Percentiles rank a stretch among this genome's conserved stretches.
phyloP scores from a whole-genome alignment of 2,888 invertebrate species.

The Matsumyia berberina region DNA sequence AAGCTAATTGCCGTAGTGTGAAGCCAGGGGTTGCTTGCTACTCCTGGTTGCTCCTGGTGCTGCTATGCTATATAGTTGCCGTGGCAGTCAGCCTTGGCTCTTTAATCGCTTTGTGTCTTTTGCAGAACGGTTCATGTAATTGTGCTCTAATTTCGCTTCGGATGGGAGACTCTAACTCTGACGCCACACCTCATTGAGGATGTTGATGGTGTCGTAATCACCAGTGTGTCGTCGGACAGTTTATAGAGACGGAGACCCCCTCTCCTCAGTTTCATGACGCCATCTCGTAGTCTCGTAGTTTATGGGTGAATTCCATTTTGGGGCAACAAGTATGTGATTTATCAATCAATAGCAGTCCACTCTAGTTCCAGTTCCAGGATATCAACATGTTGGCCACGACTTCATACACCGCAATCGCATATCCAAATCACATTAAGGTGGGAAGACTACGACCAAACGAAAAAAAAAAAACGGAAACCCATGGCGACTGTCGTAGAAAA shows the following conservation, averaged over 20 bases:
- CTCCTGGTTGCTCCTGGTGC: slow-evolving; percentile 11
- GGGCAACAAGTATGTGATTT: slow-evolving; percentile 72
- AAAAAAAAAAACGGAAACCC: slow-evolving; percentile 13
- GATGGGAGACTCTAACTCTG: slow-evolving; percentile 59
- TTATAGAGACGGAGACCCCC: not conserved
- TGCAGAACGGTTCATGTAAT: slow-evolving; percentile 57
- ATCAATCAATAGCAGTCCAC: slow-evolving; percentile 60
- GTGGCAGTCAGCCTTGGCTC: slow-evolving; percentile 29
- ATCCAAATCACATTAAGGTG: slow-evolving; percentile 74
- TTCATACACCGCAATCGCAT: slow-evolving; percentile 67
- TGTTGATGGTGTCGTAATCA: slow-evolving; percentile 25
- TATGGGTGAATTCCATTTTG: slow-evolving; percentile 54
- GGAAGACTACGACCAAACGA: slow-evolving; percentile 6
- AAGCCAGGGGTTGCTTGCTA: slow-evolving; percentile 61
- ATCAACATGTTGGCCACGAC: slow-evolving; percentile 62
- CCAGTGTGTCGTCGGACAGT: slow-evolving; percentile 20
- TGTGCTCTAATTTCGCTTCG: slow-evolving; percentile 61
- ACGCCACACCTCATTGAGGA: slow-evolving; percentile 63
- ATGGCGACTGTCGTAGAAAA: slow-evolving; percentile 49
- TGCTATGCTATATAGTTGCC: no score
- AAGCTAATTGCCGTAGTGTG: slow-evolving; percentile 78
- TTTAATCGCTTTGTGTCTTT: slow-evolving; percentile 65
- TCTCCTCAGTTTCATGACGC: not conserved
- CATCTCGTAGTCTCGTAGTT: slow-evolving; percentile 13
- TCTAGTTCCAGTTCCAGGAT: slow-evolving; percentile 22